Evolutionary conservation across 2,113 vertebrate genomes (phyloP).

Genomic region (Salvelinus namaycush): DNA sequence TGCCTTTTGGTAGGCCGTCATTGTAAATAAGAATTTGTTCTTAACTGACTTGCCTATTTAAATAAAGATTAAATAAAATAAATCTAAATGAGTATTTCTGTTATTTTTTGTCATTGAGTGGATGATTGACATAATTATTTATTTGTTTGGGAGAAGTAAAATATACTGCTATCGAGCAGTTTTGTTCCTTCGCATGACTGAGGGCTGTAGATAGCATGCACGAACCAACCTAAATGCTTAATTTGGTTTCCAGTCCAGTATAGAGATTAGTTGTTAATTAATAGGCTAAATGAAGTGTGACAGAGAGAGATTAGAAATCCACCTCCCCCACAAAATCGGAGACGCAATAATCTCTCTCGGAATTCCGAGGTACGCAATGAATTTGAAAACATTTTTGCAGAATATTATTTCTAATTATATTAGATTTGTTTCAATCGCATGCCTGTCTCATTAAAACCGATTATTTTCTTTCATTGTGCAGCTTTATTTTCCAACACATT

Average conservation of each 20-base stretch:
- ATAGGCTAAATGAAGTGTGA: constrained; percentile 14
- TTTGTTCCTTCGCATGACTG: neutral
- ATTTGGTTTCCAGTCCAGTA: constrained; percentile 3
- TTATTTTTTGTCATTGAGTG: neutral
- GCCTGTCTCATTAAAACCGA: neutral
- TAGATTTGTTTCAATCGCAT: neutral
- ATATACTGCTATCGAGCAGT: neutral
- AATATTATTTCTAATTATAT: neutral
- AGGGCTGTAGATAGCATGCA: neutral
- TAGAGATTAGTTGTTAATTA: constrained; percentile 12
- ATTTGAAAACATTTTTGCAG: neutral
- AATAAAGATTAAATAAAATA: too few species aligned
- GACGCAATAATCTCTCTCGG: neutral
- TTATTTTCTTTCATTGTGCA: neutral
- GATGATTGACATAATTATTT: neutral
- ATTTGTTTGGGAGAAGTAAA: neutral
- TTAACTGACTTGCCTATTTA: too few species aligned
- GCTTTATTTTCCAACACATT: too few species aligned
- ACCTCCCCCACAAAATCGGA: neutral
- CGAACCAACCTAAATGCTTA: neutral
- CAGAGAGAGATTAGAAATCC: neutral
- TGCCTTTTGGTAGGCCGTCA: too few species aligned
- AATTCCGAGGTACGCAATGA: neutral
- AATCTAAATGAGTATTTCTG: too few species aligned
- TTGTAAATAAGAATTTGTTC: too few species aligned